Evolutionary conservation across 2,888 invertebrate genomes (phyloP), one percentile per base, ranked within the genome.

Genomic region (Pristionchus exspectatus): DNA sequence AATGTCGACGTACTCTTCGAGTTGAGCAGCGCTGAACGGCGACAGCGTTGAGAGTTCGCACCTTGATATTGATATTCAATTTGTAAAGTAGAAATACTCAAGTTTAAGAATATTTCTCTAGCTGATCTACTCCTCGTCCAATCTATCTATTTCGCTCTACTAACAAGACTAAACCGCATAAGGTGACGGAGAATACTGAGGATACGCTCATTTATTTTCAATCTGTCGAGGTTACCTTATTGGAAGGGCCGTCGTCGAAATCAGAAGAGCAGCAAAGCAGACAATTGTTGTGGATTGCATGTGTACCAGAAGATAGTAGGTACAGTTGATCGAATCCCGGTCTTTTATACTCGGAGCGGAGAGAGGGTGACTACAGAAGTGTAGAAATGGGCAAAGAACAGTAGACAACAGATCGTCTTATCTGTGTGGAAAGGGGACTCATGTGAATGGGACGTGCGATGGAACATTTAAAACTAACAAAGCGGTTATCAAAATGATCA

Each of bases 1-100:
- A n/a, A 85, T 85, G 84, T 85, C 59, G 5, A 85, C 84, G 59
- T 85, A 85, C 27, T 85, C 59, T 21, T 38, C 84, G 59, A 85
- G 56, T 59, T 85, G 84, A 30, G 21, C 30, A 21, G 56, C 84
- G 0, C 59, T 59, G 38, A 85, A 85, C 33, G 84, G 84, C 7
- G 56, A 16, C 33, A 85, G 7, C 84, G 56, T 30, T 14, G 84
- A 56, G 18, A 85, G 50, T 44, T n/a, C 33, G 81, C 81, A 81
- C 10, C 74, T 74, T 0, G 10, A 21, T 18, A 14, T 18, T 38
- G 74, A 5, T 38, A n/a, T n/a, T n/a, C n/a, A n/a, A n/a, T n/a
- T n/a, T n/a, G n/a, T n/a, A n/a, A n/a, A n/a, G n/a, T n/a, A n/a
- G n/a, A n/a, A n/a, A n/a, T n/a, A n/a, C n/a, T n/a, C n/a, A n/a